phyloP scores from a whole-genome alignment of 2,113 vertebrate species.

The Spermophilus dauricus region DNA sequence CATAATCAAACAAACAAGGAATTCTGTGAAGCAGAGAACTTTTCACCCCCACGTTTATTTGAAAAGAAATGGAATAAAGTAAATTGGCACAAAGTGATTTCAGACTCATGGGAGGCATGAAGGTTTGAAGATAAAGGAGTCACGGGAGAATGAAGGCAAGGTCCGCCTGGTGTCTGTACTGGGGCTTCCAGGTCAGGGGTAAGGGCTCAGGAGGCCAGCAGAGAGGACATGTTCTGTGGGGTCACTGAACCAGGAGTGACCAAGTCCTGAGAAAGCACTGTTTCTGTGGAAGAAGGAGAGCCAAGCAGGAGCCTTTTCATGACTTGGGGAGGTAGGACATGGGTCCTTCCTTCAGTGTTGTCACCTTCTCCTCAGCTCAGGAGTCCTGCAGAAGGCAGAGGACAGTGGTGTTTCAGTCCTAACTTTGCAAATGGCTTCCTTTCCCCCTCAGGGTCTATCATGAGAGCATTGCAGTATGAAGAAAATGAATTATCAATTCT shows the following conservation, averaged over 20 bases:
- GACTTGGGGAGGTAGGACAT: rapidly evolving
- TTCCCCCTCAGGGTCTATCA: rapidly evolving
- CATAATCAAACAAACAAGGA: neutral
- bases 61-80: neutral
- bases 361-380: conserved; percentile 29
- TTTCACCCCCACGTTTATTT: neutral
- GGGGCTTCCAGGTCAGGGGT: rapidly evolving
- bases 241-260: neutral
- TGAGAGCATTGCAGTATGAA: rapidly evolving
- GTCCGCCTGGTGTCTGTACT: rapidly evolving
- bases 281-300: neutral
- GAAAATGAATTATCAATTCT: neutral
- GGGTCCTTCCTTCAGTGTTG: neutral
- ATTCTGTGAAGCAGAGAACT: neutral
- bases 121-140: neutral
- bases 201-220: rapidly evolving
- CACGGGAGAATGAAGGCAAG: neutral
- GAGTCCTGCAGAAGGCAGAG: conserved; percentile 49
- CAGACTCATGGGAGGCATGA: rapidly evolving
- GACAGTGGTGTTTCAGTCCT: neutral
- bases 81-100: neutral
- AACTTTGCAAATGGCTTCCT: neutral
- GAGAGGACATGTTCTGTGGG: neutral
- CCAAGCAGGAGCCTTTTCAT: rapidly evolving
- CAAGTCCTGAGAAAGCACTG: no score